Percentiles rank a stretch among this genome's conserved stretches.
These are phyloP conservation scores for Pelochelys cantorii DNA, from an alignment of 2,797 vertebrate genomes.

Conservation along the genomic window DNA sequence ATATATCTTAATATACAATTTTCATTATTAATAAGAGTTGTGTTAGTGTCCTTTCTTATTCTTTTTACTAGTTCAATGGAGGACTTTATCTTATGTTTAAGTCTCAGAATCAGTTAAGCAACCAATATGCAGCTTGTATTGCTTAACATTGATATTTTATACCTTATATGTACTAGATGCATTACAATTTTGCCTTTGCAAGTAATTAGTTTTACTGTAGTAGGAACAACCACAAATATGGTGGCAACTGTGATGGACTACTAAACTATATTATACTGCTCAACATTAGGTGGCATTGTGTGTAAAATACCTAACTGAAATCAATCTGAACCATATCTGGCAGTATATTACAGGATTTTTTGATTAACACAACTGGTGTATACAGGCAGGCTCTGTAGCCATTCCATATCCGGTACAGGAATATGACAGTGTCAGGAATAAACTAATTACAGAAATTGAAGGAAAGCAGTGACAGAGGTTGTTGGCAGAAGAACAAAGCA, in stretches of 20 bases:
- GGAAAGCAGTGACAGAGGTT: not conserved
- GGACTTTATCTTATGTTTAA: not conserved
- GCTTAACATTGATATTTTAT: not conserved
- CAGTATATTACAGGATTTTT: not conserved
- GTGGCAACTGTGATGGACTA: not conserved
- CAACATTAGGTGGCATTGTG: not conserved
- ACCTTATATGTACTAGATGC: not conserved
- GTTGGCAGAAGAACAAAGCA: too few species aligned
- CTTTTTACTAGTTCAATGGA: not conserved
- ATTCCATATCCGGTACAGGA: not conserved
- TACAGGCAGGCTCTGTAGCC: not conserved
- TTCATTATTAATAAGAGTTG: not conserved
- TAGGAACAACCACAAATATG: not conserved
- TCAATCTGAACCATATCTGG: not conserved
- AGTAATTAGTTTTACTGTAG: not conserved
- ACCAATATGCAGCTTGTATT: not conserved
- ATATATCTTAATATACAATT: not conserved
- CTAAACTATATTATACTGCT: not conserved
- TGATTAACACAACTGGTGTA: not conserved
- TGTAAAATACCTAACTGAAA: not conserved
- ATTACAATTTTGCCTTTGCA: too few species aligned
- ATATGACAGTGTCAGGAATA: not conserved
- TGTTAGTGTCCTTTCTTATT: not conserved
- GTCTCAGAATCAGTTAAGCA: not conserved
- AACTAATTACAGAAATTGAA: not conserved